Evolutionary conservation across 2,888 invertebrate genomes (phyloP).

Genomic region (Cremastobaeus sp.): DNA sequence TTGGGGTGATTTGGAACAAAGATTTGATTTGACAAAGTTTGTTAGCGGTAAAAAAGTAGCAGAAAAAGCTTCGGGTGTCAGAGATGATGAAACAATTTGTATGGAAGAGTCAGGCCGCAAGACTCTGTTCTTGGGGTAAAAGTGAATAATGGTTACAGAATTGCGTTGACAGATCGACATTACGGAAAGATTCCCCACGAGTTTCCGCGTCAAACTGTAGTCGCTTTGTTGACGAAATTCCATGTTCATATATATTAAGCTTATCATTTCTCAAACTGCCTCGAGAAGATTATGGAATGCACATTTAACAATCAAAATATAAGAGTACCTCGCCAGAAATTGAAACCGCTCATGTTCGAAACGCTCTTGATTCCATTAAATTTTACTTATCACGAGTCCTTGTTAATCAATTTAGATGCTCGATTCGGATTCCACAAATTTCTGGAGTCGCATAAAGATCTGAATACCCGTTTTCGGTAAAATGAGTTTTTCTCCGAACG

Average conservation of each 20-base stretch:
- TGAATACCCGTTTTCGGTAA: conserved; percentile 2
- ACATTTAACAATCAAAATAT: conserved; percentile 53
- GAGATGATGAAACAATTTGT: conserved; percentile 43
- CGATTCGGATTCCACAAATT: too few species aligned
- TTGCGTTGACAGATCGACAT: conserved; percentile 26
- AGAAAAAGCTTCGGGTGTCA: conserved; percentile 8
- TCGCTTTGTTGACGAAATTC: conserved; percentile 11
- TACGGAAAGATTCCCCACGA: conserved; percentile 8
- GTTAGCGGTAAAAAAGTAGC: conserved; percentile 1
- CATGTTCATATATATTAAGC: conserved; percentile 1
- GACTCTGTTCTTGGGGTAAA: conserved; percentile 11
- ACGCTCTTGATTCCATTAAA: conserved; percentile 43
- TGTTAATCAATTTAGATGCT: too few species aligned
- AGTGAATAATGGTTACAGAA: conserved; percentile 35
- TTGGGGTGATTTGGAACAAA: too few species aligned
- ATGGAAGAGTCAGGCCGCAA: conserved; percentile 20
- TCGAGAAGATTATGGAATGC: too few species aligned
- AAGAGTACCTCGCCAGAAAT: conserved; percentile 39
- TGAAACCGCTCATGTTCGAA: conserved; percentile 44
- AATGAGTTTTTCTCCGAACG: too few species aligned
- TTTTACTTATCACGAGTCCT: too few species aligned
- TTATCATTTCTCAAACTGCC: too few species aligned
- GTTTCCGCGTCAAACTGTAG: conserved; percentile 15
- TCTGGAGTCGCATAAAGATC: too few species aligned
- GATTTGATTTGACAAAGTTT: too few species aligned